Evolutionary conservation across 2,113 vertebrate species (phyloP).

Genomic region (Mugil cephalus): DNA sequence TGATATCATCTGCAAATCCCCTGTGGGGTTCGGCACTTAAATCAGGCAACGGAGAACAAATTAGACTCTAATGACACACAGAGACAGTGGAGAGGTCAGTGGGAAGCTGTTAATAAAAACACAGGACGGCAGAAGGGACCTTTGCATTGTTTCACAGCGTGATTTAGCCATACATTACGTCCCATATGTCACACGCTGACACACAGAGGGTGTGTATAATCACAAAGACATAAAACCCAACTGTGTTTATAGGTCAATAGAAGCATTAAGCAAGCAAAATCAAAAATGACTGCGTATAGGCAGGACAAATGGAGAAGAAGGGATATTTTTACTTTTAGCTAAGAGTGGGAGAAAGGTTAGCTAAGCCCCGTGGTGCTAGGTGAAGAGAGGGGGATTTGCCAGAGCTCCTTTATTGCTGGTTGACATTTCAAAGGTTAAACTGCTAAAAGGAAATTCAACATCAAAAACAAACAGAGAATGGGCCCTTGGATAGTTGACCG

Average conservation of each 20-base stretch:
- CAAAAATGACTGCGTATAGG: constrained; percentile 28
- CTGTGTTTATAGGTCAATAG: constrained; percentile 51
- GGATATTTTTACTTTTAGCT: constrained; percentile 68
- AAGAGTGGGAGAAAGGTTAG: constrained; percentile 78
- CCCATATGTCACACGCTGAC: constrained; percentile 21
- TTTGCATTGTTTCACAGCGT: constrained; percentile 19
- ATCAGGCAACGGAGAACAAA: constrained; percentile 64
- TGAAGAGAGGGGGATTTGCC: constrained; percentile 75
- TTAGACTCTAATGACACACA: constrained; percentile 62
- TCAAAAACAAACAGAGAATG: constrained; percentile 80
- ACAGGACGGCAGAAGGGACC: constrained; percentile 19
- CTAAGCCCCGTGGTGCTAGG: constrained; percentile 74
- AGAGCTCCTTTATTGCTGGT: constrained; percentile 81
- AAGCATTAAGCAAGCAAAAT: constrained; percentile 39
- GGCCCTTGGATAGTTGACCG: constrained; percentile 74
- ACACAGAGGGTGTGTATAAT: neutral
- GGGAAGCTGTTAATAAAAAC: constrained; percentile 33
- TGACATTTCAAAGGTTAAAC: constrained; percentile 90
- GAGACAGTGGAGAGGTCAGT: constrained; percentile 55
- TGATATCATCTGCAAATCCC: constrained; percentile 68
- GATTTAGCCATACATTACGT: constrained; percentile 14
- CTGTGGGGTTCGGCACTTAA: constrained; percentile 49
- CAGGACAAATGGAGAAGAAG: constrained; percentile 40
- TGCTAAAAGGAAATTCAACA: constrained; percentile 84
- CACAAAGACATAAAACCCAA: constrained; percentile 20